Percentiles rank a stretch among this genome's conserved stretches.
Evolutionary conservation across 2,797 vertebrate species (phyloP).

Genomic region (Malurus leucopterus): DNA sequence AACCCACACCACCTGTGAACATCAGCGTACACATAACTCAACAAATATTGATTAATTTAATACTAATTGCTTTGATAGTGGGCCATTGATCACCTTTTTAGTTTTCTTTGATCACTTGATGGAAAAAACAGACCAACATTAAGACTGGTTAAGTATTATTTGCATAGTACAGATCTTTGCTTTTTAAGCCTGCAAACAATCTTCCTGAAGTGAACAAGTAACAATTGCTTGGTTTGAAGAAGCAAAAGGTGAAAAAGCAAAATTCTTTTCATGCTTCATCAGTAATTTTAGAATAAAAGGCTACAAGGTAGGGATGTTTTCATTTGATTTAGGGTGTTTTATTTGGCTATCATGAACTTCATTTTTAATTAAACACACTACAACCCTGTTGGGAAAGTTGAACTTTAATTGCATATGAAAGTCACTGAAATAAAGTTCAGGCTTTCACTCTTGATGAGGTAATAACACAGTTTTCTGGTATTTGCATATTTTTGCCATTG

Average conservation of each 20-base stretch:
- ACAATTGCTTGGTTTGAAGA: background rate
- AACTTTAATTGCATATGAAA: background rate
- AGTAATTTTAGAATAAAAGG: background rate
- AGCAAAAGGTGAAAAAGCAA: background rate
- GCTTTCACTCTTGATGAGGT: background rate
- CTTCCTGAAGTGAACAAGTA: background rate
- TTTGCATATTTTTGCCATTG: slow-evolving; percentile 37
- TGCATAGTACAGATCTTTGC: background rate
- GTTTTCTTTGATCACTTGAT: background rate
- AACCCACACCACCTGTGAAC: background rate
- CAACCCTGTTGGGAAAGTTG: background rate
- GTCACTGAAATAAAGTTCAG: slow-evolving; percentile 22
- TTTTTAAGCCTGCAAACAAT: background rate
- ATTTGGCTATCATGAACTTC: background rate
- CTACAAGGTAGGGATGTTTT: background rate
- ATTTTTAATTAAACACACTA: slow-evolving; percentile 38
- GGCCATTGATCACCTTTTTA: background rate
- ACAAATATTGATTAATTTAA: background rate
- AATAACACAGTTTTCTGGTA: background rate
- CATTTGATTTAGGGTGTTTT: background rate
- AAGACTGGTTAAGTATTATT: background rate
- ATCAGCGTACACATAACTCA: background rate
- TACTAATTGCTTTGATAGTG: background rate
- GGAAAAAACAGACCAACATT: background rate
- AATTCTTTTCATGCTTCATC: background rate